These are phyloP conservation scores for Aurelia sp. DNA, from an alignment of 30 jellyfish, hydroid and myxozoan genomes.

Conservation along the genomic window DNA sequence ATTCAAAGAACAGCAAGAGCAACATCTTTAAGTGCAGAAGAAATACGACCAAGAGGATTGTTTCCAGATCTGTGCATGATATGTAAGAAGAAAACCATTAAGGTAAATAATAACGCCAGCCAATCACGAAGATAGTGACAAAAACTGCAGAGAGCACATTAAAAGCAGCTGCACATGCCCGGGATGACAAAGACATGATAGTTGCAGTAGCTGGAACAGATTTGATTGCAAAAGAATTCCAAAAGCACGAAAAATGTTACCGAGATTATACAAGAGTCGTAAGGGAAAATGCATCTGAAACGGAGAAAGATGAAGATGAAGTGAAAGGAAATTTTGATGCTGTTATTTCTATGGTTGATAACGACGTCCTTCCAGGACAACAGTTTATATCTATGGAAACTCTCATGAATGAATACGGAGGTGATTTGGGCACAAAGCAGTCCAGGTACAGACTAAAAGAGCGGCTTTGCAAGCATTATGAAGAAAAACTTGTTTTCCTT, in stretches of 20 bases:
- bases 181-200: constrained; percentile 2
- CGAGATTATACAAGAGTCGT: constrained; percentile 22
- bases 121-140: constrained; percentile 25
- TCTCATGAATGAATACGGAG: constrained; percentile 3
- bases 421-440: background rate
- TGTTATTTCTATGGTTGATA: background rate
- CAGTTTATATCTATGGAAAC: constrained; percentile 63
- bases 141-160: constrained; percentile 14
- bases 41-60: background rate
- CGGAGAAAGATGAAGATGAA: background rate
- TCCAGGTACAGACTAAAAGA: constrained; percentile 8
- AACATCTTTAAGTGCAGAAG: background rate
- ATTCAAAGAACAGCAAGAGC: background rate
- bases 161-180: constrained; percentile 18
- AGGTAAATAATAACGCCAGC: constrained; percentile 23
- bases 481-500: constrained; percentile 8
- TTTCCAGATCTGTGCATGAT: constrained; percentile 27
- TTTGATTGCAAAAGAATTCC: constrained; percentile 48
- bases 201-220: constrained; percentile 12
- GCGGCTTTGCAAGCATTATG: background rate
- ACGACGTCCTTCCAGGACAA: background rate
- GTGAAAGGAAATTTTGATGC: no score
- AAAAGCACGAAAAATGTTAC: constrained; percentile 49
- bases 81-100: constrained; percentile 18
- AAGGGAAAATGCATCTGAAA: background rate